Base-by-base conservation (phyloP, 2,113 vertebrate species). In the Semnopithecus entellus region DNA sequence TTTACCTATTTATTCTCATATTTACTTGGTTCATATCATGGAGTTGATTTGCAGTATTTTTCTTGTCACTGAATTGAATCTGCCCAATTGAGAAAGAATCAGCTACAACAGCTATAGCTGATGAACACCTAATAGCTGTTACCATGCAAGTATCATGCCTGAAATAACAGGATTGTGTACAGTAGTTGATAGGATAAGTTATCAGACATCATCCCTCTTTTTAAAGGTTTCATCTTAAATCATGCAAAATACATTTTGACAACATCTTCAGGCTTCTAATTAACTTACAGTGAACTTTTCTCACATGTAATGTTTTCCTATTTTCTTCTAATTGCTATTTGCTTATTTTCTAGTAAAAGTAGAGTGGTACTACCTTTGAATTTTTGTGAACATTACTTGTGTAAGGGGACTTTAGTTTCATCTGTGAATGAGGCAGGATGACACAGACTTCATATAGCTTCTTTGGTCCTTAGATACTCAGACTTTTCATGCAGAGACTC, bases 51-150 rank as follows among this genome's bases (percentile, higher is more conserved):
- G 88, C 64, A 48, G 59, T 94, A 92, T 94, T 98, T 98, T 98
- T 95, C 98, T 95, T 94, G 94, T 96, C 96, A 96, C 88, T 97
- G 95, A 97, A 97, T 98, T 97, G 95, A 96, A 96, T 95, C 92
- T 97, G 59, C 76, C n/a, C 64, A 88, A 52, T 92, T 97, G 97
- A 96, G 70, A 91, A 95, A 97, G 81, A 97, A 95, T 92, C 92
- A 96, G 57, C 72, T 70, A 91, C 79, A 97, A 96, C 32, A 97
- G 88, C 76, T 90, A 95, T 25, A 88, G 82, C 89, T 97, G 97
- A 96, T 97, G 97, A 97, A 97, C 92, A 97, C 76, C 96, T 97
- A 97, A 97, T 96, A 48, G 57, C 76, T 97, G 90, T 97, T 98
- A 97, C 88, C 94, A 92, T 96, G 97, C 45, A 97, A 94, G 97